These are phyloP conservation scores for Erythrocercus mccallii DNA, from an alignment of 2,113 vertebrate species.

Conservation along the genomic window DNA sequence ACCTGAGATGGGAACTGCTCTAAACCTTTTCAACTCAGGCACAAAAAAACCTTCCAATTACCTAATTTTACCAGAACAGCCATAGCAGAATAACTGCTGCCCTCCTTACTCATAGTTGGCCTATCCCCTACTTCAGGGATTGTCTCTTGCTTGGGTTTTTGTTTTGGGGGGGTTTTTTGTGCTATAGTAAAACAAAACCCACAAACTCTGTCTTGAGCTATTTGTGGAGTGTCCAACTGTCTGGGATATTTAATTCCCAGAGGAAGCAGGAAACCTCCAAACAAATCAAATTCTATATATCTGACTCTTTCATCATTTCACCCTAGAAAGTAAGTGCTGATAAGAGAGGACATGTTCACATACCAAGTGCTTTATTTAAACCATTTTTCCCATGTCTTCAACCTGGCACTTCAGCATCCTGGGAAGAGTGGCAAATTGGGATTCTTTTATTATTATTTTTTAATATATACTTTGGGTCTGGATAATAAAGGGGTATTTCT, in stretches of 20 bases:
- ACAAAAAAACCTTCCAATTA: neutral
- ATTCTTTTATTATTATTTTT: neutral
- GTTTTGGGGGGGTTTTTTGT: neutral
- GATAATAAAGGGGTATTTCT: neutral
- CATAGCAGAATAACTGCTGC: neutral
- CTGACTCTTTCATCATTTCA: neutral
- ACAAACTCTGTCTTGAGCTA: neutral
- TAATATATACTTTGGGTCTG: neutral
- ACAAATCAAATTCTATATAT: neutral
- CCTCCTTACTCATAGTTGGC: neutral
- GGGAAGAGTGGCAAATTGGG: neutral
- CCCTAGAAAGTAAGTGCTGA: neutral
- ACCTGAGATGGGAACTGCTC: neutral
- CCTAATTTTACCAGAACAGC: neutral
- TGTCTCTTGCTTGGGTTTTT: neutral
- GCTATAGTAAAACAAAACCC: neutral
- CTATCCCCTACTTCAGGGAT: neutral
- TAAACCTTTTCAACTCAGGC: neutral
- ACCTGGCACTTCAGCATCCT: neutral
- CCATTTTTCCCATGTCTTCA: neutral
- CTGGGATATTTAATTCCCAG: neutral
- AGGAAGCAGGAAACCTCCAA: neutral
- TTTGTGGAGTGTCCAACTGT: neutral
- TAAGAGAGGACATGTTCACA: neutral
- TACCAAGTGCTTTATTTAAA: neutral